Evolutionary conservation across 1,140 invertebrate genomes (phyloP).

Genomic region (Sycobia sp.): DNA sequence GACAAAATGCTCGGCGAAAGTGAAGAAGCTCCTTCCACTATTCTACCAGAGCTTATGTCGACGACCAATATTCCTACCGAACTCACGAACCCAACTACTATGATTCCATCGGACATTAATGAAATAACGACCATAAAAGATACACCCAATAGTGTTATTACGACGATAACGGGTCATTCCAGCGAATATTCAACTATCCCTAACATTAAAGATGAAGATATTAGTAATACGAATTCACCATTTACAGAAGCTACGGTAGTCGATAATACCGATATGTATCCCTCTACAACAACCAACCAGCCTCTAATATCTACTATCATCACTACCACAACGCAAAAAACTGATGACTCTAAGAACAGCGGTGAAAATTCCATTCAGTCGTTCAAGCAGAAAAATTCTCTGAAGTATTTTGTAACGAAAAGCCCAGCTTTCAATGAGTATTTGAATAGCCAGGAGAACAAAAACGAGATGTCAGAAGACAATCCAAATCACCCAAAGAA

Average conservation of each 20-base stretch:
- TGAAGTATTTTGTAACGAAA: slow-evolving; percentile 22
- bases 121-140: not conserved
- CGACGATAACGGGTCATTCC: not conserved
- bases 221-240: not conserved
- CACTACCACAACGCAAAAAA: slow-evolving; percentile 25
- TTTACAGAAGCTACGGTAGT: slow-evolving; percentile 7
- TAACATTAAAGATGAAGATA: not conserved
- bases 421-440: slow-evolving; percentile 26
- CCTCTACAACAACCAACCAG: not conserved
- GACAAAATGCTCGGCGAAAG: slow-evolving; percentile 42
- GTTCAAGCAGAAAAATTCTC: slow-evolving; percentile 11
- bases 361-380: slow-evolving; percentile 7
- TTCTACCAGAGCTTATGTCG: slow-evolving; percentile 1
- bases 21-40: slow-evolving; percentile 18
- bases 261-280: slow-evolving; percentile 20
- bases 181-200: not conserved
- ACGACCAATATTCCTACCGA: not conserved
- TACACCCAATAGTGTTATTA: not conserved
- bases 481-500: slow-evolving; percentile 50
- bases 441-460: slow-evolving; percentile 9
- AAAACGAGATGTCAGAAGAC: slow-evolving; percentile 20
- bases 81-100: not conserved
- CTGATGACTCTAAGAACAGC: slow-evolving; percentile 9
- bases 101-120: not conserved
- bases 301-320: too few species aligned